These are phyloP conservation scores for Paradisaea rubra DNA, from an alignment of 2,113 vertebrate species.

Conservation along the genomic window DNA sequence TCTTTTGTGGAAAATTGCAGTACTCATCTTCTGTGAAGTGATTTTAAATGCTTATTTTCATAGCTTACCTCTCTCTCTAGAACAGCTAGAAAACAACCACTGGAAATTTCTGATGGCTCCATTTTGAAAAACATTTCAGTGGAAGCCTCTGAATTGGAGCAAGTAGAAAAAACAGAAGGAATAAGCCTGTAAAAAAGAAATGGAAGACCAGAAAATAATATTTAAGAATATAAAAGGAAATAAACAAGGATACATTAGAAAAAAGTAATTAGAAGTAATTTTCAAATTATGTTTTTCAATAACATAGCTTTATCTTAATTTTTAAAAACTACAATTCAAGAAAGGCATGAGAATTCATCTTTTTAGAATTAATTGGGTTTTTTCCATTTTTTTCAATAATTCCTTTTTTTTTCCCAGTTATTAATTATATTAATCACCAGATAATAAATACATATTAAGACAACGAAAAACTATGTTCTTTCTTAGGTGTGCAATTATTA, in stretches of 20 bases:
- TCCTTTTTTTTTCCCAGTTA: not conserved
- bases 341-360: not conserved
- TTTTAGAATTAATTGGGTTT: not conserved
- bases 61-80: constrained; percentile 79
- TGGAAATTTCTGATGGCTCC: constrained; percentile 78
- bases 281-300: not conserved
- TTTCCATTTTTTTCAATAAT: not conserved
- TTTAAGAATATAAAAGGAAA: not conserved
- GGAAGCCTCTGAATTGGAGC: constrained; percentile 39
- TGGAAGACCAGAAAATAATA: not conserved
- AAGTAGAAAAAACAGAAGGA: constrained; percentile 70
- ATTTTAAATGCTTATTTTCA: not conserved
- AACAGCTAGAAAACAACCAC: constrained; percentile 87
- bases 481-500: not conserved
- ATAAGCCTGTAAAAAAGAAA: constrained; percentile 66
- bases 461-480: not conserved
- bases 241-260: not conserved
- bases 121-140: constrained; percentile 75
- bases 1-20: not conserved
- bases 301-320: not conserved
- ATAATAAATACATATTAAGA: not conserved
- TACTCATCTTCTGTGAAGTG: not conserved
- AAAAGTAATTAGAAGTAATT: not conserved
- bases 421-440: not conserved
- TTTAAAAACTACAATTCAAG: not conserved